Base-by-base conservation (phyloP, 2,797 vertebrate genomes). In the Pseudochaenichthys georgianus region DNA sequence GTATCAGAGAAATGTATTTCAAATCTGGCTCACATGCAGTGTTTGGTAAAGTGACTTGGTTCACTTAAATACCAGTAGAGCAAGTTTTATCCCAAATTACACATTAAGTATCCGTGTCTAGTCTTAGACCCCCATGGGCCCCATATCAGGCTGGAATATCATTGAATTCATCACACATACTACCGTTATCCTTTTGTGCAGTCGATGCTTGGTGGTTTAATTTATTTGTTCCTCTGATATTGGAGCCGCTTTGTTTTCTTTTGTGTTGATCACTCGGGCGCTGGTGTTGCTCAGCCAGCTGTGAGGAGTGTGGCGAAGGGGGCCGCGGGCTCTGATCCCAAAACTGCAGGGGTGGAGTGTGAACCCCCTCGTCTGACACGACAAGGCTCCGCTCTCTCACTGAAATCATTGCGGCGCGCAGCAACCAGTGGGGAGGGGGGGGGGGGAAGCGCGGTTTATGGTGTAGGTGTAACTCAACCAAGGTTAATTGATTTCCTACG, bases 211-310 rank as follows among this genome's bases (percentile, higher is more conserved):
- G 51, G 63, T 57, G 57, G 55, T 82, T 72, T 23, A 57, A 17
- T 55, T 77, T 76, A 70, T 75, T 64, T 77, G 64, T 63, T 67
- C 54, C 70, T 78, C 57, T 87, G 90, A 91, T 90, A 91, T 91
- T 54, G 55, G 86, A 92, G 84, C 78, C 17, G 70, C 62, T 1
- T 28, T 54, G 28, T 87, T 81, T 89, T 75, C 73, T 23, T 83
- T 88, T 90, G 77, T 90, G 82, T 69, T 46, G 41, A 84, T 87
- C 80, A 73, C 72, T 75, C 88, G 65, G 13, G 51, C n/a, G 21
- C 73, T 83, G 72, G 86, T 89, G 88, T 89, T 87, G 84, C 78
- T 85, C 65, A 38, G 80, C 87, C 85, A 90, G 90, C 86, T 90
- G 88, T 91, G 86, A 83, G 82, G 78, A 91, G 90, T 75, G 85